Evolutionary conservation across 2,888 invertebrate species (phyloP), one percentile per base, ranked within the genome.

Genomic region (Apocheima hispidaria): DNA sequence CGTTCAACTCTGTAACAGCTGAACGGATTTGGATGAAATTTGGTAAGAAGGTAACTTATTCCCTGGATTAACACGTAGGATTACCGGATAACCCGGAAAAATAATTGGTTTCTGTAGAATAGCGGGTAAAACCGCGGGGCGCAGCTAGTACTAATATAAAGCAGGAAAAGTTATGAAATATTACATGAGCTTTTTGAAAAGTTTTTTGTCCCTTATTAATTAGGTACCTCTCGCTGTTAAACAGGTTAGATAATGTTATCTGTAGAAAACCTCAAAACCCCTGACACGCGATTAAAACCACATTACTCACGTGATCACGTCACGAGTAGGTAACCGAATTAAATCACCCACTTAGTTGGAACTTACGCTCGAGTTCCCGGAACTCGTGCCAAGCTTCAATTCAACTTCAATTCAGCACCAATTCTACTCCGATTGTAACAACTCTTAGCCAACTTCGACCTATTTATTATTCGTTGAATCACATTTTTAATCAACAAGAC

Each of bases 401-500:
- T 60, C 57, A 40, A 63, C 52, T 53, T 55, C 48, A 40, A 41
- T 40, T 56, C 41, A 43, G 41, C 14, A 43, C 20, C 23, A 57
- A 40, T 55, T 50, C 28, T 7, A 23, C 55, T 55, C 30, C 41
- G 35, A 26, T 43, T 43, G 10, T 51, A 41, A 64, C 60, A 51
- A 43, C 59, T 5, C n/a, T 36, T 63, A 63, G 71, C 70, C 69
- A 65, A 68, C 62, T 71, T 74, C 56, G 50, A 18, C 12, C 59
- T 60, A 65, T 70, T 73, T 72, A 68, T 73, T 67, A 71, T 64
- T 57, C 62, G 36, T 40, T 28, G 50, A 58, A 58, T 80, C 84
- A 86, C 71, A 84, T 88, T 89, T 89, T 88, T 87, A 88, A 89
- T 87, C 83, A 86, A 77, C 77, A 73, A 73, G 69, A 66, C 67